Evolutionary conservation across 2,888 invertebrate genomes (phyloP).

Genomic region (Aromia moschata): DNA sequence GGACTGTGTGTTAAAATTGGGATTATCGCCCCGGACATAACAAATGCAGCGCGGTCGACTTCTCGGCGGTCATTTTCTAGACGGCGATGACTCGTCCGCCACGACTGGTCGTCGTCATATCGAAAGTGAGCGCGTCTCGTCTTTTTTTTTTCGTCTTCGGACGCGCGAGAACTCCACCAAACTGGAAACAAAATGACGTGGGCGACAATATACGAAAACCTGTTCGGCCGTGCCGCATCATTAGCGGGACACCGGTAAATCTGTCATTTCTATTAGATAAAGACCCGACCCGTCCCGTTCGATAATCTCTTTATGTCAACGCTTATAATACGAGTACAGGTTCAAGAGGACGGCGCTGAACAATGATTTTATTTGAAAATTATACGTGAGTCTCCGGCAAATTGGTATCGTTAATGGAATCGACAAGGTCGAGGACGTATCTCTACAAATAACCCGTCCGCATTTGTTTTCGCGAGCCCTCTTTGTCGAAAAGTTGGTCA

Average conservation of each 20-base stretch:
- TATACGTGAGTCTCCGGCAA: slow-evolving; percentile 3
- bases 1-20: too few species aligned
- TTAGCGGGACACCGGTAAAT: slow-evolving; percentile 56
- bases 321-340: slow-evolving; percentile 23
- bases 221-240: slow-evolving; percentile 50
- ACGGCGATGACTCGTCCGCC: not conserved
- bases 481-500: too few species aligned
- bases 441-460: slow-evolving; percentile 1
- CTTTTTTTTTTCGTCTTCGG: too few species aligned
- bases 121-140: slow-evolving; percentile 18
- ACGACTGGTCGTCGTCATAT: slow-evolving; percentile 20
- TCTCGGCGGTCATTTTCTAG: too few species aligned
- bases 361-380: slow-evolving; percentile 25
- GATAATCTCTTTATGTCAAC: slow-evolving; percentile 40
- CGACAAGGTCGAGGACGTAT: slow-evolving; percentile 4
- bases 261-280: slow-evolving; percentile 57
- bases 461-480: not conserved
- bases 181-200: slow-evolving; percentile 48
- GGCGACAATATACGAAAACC: slow-evolving; percentile 52
- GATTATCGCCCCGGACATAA: too few species aligned
- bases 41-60: too few species aligned
- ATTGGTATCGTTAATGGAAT: slow-evolving; percentile 15
- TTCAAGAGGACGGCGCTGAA: slow-evolving; percentile 29
- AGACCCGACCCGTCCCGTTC: slow-evolving; percentile 47
- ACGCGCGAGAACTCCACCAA: slow-evolving; percentile 29